Evolutionary conservation across 2,113 vertebrate genomes (phyloP), one percentile per base, ranked within the genome.

Genomic region (Conger conger): DNA sequence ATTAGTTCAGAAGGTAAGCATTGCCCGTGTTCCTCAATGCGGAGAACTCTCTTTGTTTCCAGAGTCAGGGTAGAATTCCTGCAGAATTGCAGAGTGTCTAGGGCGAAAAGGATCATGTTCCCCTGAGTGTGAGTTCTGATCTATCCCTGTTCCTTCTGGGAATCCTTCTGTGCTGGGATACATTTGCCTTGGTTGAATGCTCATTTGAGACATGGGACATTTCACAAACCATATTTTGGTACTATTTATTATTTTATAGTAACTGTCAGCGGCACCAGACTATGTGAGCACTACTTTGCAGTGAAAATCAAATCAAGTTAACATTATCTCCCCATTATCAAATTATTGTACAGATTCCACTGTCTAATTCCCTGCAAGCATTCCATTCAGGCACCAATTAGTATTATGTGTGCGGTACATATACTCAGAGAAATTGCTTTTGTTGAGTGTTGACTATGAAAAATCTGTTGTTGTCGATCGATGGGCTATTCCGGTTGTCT

Each of bases 401-500:
- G 86, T 76, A 78, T 23, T 80, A 15, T 36, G 53, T 73, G 76
- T 53, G 87, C 30, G 80, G 81, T 50, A 84, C 77, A 89, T 36
- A 5, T n/a, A 85, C 54, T 76, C 81, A 54, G 30, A 50, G 23
- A 87, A 50, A 36, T 42, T 9, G 76, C 27, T 86, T 91, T 84
- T 78, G 86, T 84, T 85, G 88, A 89, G 30, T 87, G 91, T 91
- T 91, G 86, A 91, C 78, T 86, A n/a, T 82, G 91, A 88, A 91
- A 87, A 92, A 90, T 15, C 54, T 38, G 77, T 90, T 91, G 80
- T n/a, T n/a, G 90, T 89, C 63, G 79, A 85, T 83, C 36, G 9
- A 68, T 53, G 82, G 40, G 76, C 90, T 93, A 93, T 94, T 92
- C 92, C 89, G 90, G 90, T 86, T 82, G 73, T 57, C 86, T 84